phyloP scores from a whole-genome alignment of 2,797 vertebrate genomes.

The Chaunax sp. region DNA sequence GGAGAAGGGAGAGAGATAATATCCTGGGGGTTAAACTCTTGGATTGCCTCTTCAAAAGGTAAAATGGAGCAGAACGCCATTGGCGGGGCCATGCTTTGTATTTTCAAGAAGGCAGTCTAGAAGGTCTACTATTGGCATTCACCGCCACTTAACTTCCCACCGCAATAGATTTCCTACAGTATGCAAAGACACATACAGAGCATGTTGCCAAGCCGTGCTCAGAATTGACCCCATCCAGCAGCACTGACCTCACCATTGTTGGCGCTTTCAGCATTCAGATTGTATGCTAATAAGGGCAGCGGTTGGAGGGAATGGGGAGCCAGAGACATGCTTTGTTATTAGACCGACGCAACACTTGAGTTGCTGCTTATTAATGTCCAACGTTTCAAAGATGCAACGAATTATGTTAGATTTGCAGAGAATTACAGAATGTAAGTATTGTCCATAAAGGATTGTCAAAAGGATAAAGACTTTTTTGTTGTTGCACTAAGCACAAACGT shows the following conservation, averaged over 20 bases:
- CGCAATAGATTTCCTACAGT: constrained; percentile 79
- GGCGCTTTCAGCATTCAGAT: constrained; percentile 83
- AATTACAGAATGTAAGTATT: constrained; percentile 16
- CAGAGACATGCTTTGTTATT: constrained; percentile 71
- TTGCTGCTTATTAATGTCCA: constrained; percentile 75
- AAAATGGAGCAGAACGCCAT: constrained; percentile 73
- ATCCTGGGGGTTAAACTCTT: constrained; percentile 81
- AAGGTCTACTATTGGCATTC: constrained; percentile 81
- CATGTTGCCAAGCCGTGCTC: constrained; percentile 74
- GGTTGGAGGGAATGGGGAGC: constrained; percentile 60
- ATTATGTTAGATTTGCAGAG: constrained; percentile 55
- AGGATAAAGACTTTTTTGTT: constrained; percentile 26
- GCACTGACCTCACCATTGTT: constrained; percentile 82
- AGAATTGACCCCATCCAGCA: constrained; percentile 77
- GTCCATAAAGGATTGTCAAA: constrained; percentile 41
- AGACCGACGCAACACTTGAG: constrained; percentile 71
- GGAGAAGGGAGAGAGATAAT: constrained; percentile 75
- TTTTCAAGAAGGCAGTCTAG: constrained; percentile 74
- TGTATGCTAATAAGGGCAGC: constrained; percentile 83
- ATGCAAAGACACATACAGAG: constrained; percentile 80
- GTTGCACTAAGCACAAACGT: background rate
- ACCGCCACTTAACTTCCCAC: constrained; percentile 76
- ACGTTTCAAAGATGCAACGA: constrained; percentile 45
- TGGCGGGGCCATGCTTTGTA: constrained; percentile 71
- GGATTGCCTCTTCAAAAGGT: constrained; percentile 81